Evolutionary conservation across 1,140 invertebrate genomes (phyloP).

Genomic region (Drosophila rufa): DNA sequence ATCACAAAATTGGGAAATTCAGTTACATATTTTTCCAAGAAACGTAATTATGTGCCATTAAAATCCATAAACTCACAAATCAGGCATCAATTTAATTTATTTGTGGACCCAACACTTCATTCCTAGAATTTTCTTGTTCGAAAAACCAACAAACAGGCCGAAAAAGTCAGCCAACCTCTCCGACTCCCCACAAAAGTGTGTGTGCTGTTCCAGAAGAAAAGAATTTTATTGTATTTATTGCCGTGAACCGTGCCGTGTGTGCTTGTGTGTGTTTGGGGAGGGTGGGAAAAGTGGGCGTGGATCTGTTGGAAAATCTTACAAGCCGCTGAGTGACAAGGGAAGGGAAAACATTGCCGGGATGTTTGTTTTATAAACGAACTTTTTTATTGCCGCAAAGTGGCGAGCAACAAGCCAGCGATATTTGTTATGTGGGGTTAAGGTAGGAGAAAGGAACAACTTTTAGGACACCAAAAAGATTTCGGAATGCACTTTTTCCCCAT

Average conservation of each 20-base stretch:
- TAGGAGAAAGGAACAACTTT: background rate
- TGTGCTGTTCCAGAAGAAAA: background rate
- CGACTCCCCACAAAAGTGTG: background rate
- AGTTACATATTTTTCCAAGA: background rate
- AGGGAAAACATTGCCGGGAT: constrained; percentile 50
- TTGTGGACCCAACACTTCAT: constrained; percentile 17
- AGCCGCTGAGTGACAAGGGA: constrained; percentile 69
- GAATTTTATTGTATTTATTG: constrained; percentile 49
- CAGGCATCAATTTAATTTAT: constrained; percentile 34
- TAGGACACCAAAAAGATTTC: background rate
- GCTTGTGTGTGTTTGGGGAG: background rate
- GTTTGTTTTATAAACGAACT: constrained; percentile 78
- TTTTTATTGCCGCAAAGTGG: constrained; percentile 75
- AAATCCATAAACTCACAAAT: constrained; percentile 38
- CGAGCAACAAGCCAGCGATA: constrained; percentile 52
- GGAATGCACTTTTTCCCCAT: constrained; percentile 9
- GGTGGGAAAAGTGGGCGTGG: constrained; percentile 23
- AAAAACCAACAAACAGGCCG: constrained; percentile 20
- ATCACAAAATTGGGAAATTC: constrained; percentile 11
- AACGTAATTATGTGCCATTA: constrained; percentile 19
- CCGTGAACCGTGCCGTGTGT: constrained; percentile 8
- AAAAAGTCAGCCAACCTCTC: constrained; percentile 4
- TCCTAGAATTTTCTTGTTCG: constrained; percentile 15
- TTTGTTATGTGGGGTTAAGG: constrained; percentile 9
- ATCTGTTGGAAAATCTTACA: constrained; percentile 53